Conservation (phyloP, 1,140 invertebrate species). For the Sarcophaga bullata region DNA sequence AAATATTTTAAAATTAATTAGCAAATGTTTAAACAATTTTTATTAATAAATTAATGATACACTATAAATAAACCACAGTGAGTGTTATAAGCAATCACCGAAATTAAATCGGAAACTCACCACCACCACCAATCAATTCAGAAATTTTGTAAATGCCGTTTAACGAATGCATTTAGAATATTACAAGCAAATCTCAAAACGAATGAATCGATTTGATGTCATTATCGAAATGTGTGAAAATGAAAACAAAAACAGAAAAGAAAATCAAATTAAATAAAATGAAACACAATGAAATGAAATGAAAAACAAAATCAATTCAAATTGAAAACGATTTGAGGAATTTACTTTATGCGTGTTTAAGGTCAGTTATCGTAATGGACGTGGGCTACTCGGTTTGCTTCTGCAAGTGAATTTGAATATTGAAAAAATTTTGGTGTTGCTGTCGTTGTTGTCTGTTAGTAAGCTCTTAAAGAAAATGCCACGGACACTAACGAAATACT, state of each 20-base stretch:
- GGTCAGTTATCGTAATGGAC: slow-evolving; percentile 1
- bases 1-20: neutral
- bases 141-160: too few relatives aligned
- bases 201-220: too few relatives aligned
- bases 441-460: too few relatives aligned
- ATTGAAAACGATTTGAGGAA: neutral
- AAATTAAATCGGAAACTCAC: neutral
- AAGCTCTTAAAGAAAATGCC: neutral
- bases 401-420: too few relatives aligned
- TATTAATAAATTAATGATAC: neutral
- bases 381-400: too few relatives aligned
- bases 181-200: too few relatives aligned
- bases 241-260: neutral
- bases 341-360: slow-evolving; percentile 20
- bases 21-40: neutral
- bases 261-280: neutral
- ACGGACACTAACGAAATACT: neutral
- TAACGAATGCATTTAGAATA: too few relatives aligned
- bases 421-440: too few relatives aligned
- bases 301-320: neutral
- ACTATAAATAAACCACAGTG: neutral
- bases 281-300: neutral
- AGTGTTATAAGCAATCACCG: neutral
- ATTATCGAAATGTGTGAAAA: neutral
- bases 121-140: neutral